Conservation (phyloP, 2,888 invertebrate genomes). For the Pelosia muscerda region DNA sequence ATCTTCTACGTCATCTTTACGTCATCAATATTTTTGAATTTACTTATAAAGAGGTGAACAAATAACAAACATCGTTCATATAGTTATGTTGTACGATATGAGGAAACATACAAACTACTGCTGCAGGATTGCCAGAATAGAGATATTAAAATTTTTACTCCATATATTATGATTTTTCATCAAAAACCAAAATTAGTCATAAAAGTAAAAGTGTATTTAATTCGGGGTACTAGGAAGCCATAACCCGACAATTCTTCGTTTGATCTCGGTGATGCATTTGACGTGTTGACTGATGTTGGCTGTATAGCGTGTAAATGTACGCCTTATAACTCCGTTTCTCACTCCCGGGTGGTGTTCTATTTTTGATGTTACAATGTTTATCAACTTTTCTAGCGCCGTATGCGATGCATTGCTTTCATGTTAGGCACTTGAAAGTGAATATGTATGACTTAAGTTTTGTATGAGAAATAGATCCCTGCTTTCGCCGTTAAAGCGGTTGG, state of each 20-base stretch:
- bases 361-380: conserved; percentile 51
- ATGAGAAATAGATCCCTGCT: conserved; percentile 25
- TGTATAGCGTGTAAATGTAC: conserved; percentile 41
- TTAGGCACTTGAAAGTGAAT: conserved; percentile 47
- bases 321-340: conserved; percentile 46
- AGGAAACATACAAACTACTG: too few species aligned
- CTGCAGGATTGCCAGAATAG: not conserved
- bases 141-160: conserved; percentile 15
- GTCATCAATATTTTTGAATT: not conserved
- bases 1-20: too few species aligned
- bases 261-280: conserved; percentile 56
- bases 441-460: conserved; percentile 39
- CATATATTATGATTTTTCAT: conserved; percentile 27
- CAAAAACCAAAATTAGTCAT: conserved; percentile 37
- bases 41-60: not conserved
- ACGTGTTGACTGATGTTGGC: conserved; percentile 58
- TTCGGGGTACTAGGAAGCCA: conserved; percentile 54
- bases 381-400: conserved; percentile 54
- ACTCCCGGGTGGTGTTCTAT: conserved; percentile 43
- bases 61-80: not conserved
- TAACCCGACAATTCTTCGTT: conserved; percentile 48
- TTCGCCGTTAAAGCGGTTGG: conserved; percentile 40
- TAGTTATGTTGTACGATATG: not conserved
- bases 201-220: conserved; percentile 43
- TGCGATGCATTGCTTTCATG: conserved; percentile 48